These are phyloP conservation scores for Ethmia dodecea DNA, from an alignment of 2,888 invertebrate genomes.

Conservation along the genomic window DNA sequence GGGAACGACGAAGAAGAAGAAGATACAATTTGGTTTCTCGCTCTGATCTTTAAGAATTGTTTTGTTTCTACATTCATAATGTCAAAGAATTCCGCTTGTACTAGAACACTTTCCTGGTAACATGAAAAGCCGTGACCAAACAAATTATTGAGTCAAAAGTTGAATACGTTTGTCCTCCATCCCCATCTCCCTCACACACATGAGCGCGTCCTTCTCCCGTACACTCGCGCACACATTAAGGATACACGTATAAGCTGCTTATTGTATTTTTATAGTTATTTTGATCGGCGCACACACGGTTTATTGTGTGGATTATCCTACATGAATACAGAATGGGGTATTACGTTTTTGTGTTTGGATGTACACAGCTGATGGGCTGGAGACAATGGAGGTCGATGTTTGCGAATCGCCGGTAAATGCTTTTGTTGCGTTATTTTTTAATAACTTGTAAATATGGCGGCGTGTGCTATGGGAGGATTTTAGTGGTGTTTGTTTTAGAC, in stretches of 20 bases:
- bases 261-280: constrained; percentile 77
- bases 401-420: constrained; percentile 54
- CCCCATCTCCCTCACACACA: constrained; percentile 18
- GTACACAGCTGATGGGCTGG: constrained; percentile 65
- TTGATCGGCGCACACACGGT: constrained; percentile 64
- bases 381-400: constrained; percentile 50
- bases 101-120: too few relatives aligned
- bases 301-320: constrained; percentile 60
- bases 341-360: constrained; percentile 55
- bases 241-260: constrained; percentile 70
- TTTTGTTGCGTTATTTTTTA: constrained; percentile 42
- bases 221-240: constrained; percentile 54
- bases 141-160: constrained; percentile 46
- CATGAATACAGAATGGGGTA: constrained; percentile 63
- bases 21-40: too few relatives aligned
- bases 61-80: too few relatives aligned
- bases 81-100: too few relatives aligned
- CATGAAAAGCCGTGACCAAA: constrained; percentile 38
- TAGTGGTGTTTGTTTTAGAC: constrained; percentile 4
- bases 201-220: constrained; percentile 27
- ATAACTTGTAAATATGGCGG: constrained; percentile 50
- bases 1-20: too few relatives aligned
- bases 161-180: constrained; percentile 24
- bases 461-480: constrained; percentile 17
- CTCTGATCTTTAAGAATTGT: too few relatives aligned